A percentile compares a stretch with the other conserved stretches of the same genome.
Conservation (phyloP, 2,888 invertebrate species). For the Rapana venosa region DNA sequence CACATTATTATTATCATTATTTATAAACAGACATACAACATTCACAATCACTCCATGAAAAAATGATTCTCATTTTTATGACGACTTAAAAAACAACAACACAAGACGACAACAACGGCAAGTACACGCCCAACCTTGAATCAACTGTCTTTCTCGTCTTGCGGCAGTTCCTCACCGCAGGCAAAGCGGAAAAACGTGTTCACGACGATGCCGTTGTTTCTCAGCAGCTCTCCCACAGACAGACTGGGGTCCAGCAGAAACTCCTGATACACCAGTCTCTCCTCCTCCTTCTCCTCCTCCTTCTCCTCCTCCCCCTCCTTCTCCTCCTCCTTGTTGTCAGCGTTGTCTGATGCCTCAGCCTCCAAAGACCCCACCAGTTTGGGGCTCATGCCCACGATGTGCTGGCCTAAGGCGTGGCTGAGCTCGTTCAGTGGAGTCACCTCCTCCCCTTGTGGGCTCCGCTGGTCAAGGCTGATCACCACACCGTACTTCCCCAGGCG, state of each 20-base stretch:
- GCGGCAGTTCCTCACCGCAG: slow-evolving; percentile 84
- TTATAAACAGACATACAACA: no score
- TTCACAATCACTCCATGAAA: no score
- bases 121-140: no score
- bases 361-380: slow-evolving; percentile 62
- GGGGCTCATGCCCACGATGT: slow-evolving; percentile 85
- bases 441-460: slow-evolving; percentile 33
- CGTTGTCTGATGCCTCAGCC: slow-evolving; percentile 21
- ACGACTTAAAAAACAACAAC: no score
- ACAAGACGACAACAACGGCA: no score
- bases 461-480: slow-evolving; percentile 84
- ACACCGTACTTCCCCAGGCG: slow-evolving; percentile 89
- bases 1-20: no score
- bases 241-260: slow-evolving; percentile 88
- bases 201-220: slow-evolving; percentile 81
- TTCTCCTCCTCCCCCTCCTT: slow-evolving; percentile 22
- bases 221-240: slow-evolving; percentile 86
- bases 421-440: slow-evolving; percentile 74
- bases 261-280: slow-evolving; percentile 90
- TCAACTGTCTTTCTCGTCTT: slow-evolving; percentile 49
- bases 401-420: slow-evolving; percentile 91
- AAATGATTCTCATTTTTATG: no score
- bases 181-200: slow-evolving; percentile 92
- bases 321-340: slow-evolving; percentile 25
- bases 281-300: slow-evolving; percentile 80